Base-by-base conservation (phyloP, 2,888 invertebrate species). In the Lepidocyrtoides sp. region DNA sequence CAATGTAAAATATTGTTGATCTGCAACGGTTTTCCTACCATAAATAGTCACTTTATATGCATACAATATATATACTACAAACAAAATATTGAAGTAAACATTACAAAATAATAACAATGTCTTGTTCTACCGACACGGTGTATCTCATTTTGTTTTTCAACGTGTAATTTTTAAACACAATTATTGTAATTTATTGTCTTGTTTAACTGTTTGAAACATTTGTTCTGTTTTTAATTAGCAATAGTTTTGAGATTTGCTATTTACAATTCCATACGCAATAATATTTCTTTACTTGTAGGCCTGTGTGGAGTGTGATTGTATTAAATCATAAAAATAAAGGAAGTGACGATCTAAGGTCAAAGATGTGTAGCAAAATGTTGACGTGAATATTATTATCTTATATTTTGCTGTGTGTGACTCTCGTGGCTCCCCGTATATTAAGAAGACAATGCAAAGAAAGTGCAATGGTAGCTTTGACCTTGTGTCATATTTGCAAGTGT, bases 371-470 rank as follows among this genome's bases (percentile, higher is more conserved):
- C n/a, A n/a, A n/a, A n/a, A n/a, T n/a, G n/a, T n/a, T n/a, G n/a
- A 57, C 57, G 1, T 57, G 57, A 51, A 12, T 12, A 17, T 57
- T 57, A n/a, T 36, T 66, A n/a, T 44, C n/a, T n/a, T n/a, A n/a
- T n/a, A n/a, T n/a, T n/a, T n/a, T n/a, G n/a, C n/a, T n/a, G n/a
- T n/a, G n/a, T n/a, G n/a, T n/a, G n/a, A n/a, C n/a, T n/a, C n/a
- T n/a, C n/a, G n/a, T n/a, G n/a, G n/a, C n/a, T n/a, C n/a, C n/a
- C n/a, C n/a, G n/a, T n/a, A n/a, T n/a, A n/a, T n/a, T n/a, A n/a
- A n/a, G n/a, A n/a, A n/a, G n/a, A 79, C 79, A 79, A 79, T 79
- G 79, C 79, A 79, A 79, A 48, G 12, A 8, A n/a, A 26, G 79
- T 79, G 79, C 79, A 79, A 79, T 79, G 79, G 54, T 32, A 12